Evolutionary conservation across 2,113 vertebrate species (phyloP).

Genomic region (Silurus glanis): DNA sequence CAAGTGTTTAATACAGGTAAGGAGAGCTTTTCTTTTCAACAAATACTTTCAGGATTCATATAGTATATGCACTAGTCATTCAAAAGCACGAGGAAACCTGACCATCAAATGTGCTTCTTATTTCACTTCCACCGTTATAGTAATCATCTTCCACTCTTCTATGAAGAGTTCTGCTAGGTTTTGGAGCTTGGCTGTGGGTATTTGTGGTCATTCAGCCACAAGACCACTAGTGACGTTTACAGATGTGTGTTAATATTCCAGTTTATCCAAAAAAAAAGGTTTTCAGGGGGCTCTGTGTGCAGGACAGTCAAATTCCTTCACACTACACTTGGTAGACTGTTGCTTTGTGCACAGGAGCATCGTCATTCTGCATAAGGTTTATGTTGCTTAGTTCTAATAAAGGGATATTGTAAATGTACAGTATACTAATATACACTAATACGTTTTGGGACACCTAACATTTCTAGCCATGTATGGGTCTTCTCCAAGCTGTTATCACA

Average conservation of each 20-base stretch:
- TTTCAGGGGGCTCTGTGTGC: background rate
- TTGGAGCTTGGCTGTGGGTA: background rate
- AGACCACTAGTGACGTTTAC: background rate
- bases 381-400: too few species aligned
- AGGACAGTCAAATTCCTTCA: too few species aligned
- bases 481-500: too few species aligned
- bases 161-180: background rate
- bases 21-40: background rate
- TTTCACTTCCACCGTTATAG: too few species aligned
- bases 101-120: background rate
- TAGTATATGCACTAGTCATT: background rate
- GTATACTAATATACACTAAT: too few species aligned
- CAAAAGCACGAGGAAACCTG: background rate
- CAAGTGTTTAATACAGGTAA: constrained; percentile 98
- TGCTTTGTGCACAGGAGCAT: too few species aligned
- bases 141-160: background rate
- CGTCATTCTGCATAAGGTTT: too few species aligned
- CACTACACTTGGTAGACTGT: too few species aligned
- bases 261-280: background rate
- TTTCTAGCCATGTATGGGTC: too few species aligned
- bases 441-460: too few species aligned
- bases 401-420: too few species aligned
- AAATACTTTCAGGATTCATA: too few species aligned
- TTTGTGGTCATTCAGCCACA: background rate
- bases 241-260: background rate